Evolutionary conservation across 2,113 vertebrate species (phyloP).

Genomic region (Podocnemis expansa): DNA sequence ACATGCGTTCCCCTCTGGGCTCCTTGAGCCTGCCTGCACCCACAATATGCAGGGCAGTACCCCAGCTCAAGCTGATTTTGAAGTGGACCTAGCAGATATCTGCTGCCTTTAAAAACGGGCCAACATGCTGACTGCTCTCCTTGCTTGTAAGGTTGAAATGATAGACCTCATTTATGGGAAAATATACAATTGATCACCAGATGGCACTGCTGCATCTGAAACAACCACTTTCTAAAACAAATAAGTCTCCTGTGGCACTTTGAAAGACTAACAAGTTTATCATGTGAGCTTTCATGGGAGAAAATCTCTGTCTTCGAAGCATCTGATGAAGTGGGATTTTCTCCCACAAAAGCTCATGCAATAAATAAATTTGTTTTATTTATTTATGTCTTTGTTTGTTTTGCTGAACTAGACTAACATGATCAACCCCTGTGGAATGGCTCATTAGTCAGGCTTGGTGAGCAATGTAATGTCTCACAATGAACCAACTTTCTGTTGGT

Average conservation of each 20-base stretch:
- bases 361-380: no score
- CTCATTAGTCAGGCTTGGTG: no score
- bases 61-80: neutral
- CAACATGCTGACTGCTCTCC: neutral
- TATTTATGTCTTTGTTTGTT: no score
- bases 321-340: no score
- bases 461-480: neutral
- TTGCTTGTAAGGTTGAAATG: neutral
- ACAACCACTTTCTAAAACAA: accelerated
- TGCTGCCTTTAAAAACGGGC: neutral
- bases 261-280: no score
- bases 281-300: no score
- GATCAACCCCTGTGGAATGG: no score
- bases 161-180: accelerated
- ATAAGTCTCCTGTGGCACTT: no score
- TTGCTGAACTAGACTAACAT: no score
- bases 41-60: neutral
- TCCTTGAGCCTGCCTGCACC: neutral
- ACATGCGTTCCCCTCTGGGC: neutral
- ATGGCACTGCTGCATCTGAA: conserved; percentile 32
- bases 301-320: no score
- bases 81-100: neutral
- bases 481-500: neutral
- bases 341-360: no score
- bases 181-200: conserved; percentile 25